Percentiles rank a stretch among this genome's conserved stretches.
phyloP scores from a whole-genome alignment of 2,888 invertebrate species.

The Liodrosophila aerea region DNA sequence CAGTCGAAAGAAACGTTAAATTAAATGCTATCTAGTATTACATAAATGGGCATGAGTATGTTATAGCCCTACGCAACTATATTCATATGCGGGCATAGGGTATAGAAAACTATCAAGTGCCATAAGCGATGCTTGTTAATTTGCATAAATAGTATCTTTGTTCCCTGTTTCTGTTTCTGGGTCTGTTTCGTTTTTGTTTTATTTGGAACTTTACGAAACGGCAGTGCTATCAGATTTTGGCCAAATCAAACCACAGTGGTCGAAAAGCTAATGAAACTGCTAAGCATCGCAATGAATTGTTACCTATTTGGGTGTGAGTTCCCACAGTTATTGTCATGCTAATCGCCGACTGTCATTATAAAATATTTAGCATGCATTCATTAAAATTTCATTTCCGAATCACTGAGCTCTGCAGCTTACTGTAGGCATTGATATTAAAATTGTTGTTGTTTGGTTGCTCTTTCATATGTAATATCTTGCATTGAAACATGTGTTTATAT shows the following conservation, averaged over 20 bases:
- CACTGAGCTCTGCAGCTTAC: constrained; percentile 7
- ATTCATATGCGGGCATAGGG: background rate
- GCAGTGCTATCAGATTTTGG: constrained; percentile 28
- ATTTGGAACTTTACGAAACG: constrained; percentile 60
- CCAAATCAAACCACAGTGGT: constrained; percentile 38
- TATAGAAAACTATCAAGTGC: constrained; percentile 50
- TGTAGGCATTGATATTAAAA: constrained; percentile 6
- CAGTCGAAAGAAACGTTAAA: too few relatives aligned
- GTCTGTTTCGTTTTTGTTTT: constrained; percentile 25
- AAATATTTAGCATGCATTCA: constrained; percentile 50
- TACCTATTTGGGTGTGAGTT: constrained; percentile 16
- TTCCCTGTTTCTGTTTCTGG: constrained; percentile 11
- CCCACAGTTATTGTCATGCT: constrained; percentile 49
- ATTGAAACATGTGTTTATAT: constrained; percentile 22
- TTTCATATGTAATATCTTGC: constrained; percentile 3
- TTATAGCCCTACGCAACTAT: background rate
- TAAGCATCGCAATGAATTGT: constrained; percentile 35
- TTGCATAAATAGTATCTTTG: constrained; percentile 61
- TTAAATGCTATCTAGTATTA: too few relatives aligned
- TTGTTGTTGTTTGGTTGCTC: too few relatives aligned
- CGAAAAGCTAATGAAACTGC: constrained; percentile 13
- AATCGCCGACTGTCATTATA: constrained; percentile 37
- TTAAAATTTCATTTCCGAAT: constrained; percentile 13
- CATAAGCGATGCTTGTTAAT: constrained; percentile 53
- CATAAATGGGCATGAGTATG: too few relatives aligned